Conservation (phyloP, 1,140 invertebrate species). For the Cydia pomonella region DNA sequence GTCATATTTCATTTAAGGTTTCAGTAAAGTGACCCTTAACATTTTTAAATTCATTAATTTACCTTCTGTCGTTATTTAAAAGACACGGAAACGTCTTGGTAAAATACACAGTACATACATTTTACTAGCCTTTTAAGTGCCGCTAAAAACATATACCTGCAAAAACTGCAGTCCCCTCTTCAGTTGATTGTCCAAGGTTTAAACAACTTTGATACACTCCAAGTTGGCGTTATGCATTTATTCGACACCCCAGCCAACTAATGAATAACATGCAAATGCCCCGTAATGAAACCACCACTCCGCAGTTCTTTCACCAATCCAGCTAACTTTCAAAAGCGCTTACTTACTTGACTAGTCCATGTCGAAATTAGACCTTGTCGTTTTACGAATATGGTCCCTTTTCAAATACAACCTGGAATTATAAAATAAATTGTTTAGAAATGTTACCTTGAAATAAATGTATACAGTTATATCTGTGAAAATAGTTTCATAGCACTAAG, state of each 20-base stretch:
- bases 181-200: background rate
- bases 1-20: too few species aligned
- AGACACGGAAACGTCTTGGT: too few species aligned
- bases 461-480: background rate
- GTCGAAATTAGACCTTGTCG: background rate
- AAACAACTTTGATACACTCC: background rate
- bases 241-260: slow-evolving; percentile 39
- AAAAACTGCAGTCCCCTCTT: background rate
- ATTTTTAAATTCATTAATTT: too few species aligned
- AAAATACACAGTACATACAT: too few species aligned
- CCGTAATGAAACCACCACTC: slow-evolving; percentile 61
- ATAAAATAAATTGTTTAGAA: background rate
- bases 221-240: slow-evolving; percentile 8
- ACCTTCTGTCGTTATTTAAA: too few species aligned
- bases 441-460: background rate
- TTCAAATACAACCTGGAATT: background rate
- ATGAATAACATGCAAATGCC: slow-evolving; percentile 69
- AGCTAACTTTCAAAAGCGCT: slow-evolving; percentile 40
- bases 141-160: background rate
- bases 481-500: background rate
- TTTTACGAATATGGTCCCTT: background rate
- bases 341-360: slow-evolving; percentile 34
- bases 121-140: too few species aligned
- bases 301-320: slow-evolving; percentile 35
- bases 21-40: too few species aligned